A percentile compares a stretch with the other conserved stretches of the same genome.
These are phyloP conservation scores for Crypturellus undulatus DNA, from an alignment of 2,113 vertebrate genomes.

Conservation along the genomic window DNA sequence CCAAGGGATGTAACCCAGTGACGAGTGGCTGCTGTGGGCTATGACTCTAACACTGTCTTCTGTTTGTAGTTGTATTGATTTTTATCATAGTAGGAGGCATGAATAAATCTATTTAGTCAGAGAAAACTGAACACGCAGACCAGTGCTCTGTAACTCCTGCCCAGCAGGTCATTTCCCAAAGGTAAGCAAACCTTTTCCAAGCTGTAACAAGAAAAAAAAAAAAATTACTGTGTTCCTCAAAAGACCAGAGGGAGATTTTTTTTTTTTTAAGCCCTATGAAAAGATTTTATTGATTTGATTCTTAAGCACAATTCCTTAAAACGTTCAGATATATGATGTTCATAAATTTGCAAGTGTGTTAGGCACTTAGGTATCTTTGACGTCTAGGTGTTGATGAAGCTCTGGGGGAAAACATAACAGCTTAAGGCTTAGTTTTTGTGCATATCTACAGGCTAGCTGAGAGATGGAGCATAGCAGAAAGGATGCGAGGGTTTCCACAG, in stretches of 20 bases:
- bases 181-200: not conserved
- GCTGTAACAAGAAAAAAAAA: not conserved
- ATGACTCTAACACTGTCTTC: not conserved
- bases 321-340: not conserved
- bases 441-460: not conserved
- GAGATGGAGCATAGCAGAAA: not conserved
- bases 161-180: not conserved
- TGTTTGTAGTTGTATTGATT: slow-evolving; percentile 11
- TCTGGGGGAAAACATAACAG: not conserved
- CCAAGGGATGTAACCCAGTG: not conserved
- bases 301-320: not conserved
- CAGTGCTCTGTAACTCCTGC: not conserved
- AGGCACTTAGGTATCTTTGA: not conserved
- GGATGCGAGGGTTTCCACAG: not conserved
- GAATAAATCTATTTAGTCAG: not conserved
- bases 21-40: not conserved
- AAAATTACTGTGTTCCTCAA: accelerated
- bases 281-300: not conserved
- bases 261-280: no score
- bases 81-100: not conserved
- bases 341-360: not conserved
- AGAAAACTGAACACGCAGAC: not conserved
- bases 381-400: not conserved
- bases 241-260: not conserved
- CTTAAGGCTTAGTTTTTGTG: not conserved